phyloP scores from a whole-genome alignment of 2,888 invertebrate species.

The Polydrusus tereticollis region DNA sequence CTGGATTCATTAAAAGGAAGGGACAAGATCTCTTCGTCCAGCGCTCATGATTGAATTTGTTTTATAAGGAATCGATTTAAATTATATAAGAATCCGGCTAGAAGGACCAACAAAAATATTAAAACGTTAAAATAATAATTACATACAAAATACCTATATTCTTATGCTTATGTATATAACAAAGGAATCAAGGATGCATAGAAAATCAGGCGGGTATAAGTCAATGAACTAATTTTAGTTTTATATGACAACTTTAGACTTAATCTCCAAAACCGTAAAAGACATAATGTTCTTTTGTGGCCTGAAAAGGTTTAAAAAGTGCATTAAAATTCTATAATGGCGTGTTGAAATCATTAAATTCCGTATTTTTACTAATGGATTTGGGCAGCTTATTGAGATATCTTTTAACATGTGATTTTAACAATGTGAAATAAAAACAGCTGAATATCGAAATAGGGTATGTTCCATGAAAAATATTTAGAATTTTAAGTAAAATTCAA shows the following conservation, averaged over 20 bases:
- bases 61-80: no score
- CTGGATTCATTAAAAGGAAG: no score
- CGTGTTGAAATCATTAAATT: constrained; percentile 25
- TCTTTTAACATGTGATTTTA: no score
- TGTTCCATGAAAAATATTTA: no score
- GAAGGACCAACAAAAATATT: no score
- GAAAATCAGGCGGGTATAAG: background rate
- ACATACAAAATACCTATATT: background rate
- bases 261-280: constrained; percentile 12
- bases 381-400: background rate
- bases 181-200: background rate
- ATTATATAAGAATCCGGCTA: no score
- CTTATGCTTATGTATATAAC: background rate
- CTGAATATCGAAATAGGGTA: no score
- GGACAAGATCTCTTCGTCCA: no score
- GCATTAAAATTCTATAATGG: constrained; percentile 30
- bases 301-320: constrained; percentile 23
- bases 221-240: constrained; percentile 13
- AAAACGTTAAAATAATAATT: no score
- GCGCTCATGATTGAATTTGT: no score
- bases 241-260: constrained; percentile 10
- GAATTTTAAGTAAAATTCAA: no score
- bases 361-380: constrained; percentile 13
- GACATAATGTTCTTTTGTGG: constrained; percentile 19
- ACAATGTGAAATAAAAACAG: no score